These are phyloP conservation scores for Anabas testudineus DNA, from an alignment of 2,797 vertebrate genomes.

Conservation along the genomic window DNA sequence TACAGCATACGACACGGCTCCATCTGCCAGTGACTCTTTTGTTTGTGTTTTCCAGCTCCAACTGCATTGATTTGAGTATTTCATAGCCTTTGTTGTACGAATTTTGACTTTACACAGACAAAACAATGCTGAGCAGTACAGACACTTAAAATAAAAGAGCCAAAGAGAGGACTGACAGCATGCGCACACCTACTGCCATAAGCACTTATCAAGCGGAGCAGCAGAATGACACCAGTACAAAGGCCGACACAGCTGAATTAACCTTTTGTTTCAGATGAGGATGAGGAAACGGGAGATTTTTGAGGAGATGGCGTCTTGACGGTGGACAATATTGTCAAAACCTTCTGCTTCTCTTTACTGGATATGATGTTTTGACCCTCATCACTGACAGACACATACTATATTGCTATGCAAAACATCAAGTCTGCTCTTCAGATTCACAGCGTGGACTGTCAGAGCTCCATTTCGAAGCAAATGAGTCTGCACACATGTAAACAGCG, in stretches of 20 bases:
- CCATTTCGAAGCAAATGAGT: not conserved
- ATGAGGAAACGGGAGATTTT: constrained; percentile 19
- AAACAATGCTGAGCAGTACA: constrained; percentile 19
- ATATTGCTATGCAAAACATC: constrained; percentile 11
- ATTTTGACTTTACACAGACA: constrained; percentile 2
- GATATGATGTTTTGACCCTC: constrained; percentile 17
- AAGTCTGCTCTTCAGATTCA: constrained; percentile 1
- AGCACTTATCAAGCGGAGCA: constrained; percentile 47
- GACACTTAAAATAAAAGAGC: constrained; percentile 26
- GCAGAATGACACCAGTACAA: constrained; percentile 38
- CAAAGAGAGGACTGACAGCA: constrained; percentile 27
- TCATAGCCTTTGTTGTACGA: not conserved
- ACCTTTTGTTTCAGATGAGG: constrained; percentile 48
- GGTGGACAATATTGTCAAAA: constrained; percentile 17
- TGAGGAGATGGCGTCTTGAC: constrained; percentile 17
- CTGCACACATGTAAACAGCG: constrained; percentile 5
- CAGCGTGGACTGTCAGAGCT: not conserved
- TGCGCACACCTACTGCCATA: constrained; percentile 28
- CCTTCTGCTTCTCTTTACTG: constrained; percentile 7
- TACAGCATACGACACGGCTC: not conserved
- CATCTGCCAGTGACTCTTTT: constrained; percentile 3
- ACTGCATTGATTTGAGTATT: constrained; percentile 4
- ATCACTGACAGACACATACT: not conserved
- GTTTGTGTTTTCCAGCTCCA: constrained; percentile 1
- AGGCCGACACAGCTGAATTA: constrained; percentile 40